Evolutionary conservation across 2,888 invertebrate genomes (phyloP).

Genomic region (Molorchus minor): DNA sequence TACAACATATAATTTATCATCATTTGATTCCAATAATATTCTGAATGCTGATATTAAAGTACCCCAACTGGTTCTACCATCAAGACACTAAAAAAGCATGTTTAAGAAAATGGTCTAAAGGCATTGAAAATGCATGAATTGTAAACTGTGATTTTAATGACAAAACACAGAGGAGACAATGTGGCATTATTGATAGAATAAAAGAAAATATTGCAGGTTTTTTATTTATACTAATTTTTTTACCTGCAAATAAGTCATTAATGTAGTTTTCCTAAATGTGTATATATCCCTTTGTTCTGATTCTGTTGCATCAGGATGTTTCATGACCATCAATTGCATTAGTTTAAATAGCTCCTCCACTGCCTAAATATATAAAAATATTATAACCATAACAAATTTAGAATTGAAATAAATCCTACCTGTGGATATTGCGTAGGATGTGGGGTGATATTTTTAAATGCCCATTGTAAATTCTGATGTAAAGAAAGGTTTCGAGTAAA

Average conservation of each 20-base stretch:
- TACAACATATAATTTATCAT: conserved; percentile 89
- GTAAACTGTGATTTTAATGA: neutral
- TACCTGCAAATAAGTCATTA: conserved; percentile 87
- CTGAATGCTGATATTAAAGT: conserved; percentile 91
- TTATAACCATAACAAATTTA: conserved; percentile 17
- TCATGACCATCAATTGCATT: conserved; percentile 88
- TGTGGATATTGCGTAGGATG: conserved; percentile 92
- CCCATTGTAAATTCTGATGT: conserved; percentile 97
- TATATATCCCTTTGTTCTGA: conserved; percentile 85
- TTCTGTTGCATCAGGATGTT: conserved; percentile 79
- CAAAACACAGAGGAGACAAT: neutral
- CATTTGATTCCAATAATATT: conserved; percentile 88
- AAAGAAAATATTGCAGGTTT: neutral
- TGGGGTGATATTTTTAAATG: conserved; percentile 95
- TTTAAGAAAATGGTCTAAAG: neutral
- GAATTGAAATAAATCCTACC: conserved; percentile 57
- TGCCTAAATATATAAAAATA: conserved; percentile 66
- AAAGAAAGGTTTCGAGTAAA: conserved; percentile 88
- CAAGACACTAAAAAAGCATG: conserved; percentile 69
- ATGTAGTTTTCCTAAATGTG: conserved; percentile 83
- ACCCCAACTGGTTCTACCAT: conserved; percentile 92
- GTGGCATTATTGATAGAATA: neutral
- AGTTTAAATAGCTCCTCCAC: conserved; percentile 92
- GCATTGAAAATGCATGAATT: neutral
- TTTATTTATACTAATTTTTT: conserved; percentile 21